These are phyloP conservation scores for Chamaetylas fuelleborni DNA, from an alignment of 2,113 vertebrate species.

Conservation along the genomic window DNA sequence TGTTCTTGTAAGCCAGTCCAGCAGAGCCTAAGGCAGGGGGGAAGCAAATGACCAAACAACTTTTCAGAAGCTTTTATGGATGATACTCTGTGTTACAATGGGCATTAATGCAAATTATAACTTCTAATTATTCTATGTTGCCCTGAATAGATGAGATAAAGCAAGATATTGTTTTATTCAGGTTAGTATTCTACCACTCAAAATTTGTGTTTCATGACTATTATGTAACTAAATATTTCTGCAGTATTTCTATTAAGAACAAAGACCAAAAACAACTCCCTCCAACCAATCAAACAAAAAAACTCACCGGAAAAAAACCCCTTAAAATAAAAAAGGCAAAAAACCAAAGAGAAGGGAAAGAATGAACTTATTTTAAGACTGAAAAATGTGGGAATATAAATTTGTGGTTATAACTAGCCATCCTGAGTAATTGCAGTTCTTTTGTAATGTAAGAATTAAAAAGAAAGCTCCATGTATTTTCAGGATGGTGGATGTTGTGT, in stretches of 20 bases:
- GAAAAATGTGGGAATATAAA: not conserved
- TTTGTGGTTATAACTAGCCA: not conserved
- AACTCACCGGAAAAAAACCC: no score
- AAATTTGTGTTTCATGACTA: not conserved
- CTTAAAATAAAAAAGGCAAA: no score
- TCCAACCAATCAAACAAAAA: not conserved
- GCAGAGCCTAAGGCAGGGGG: not conserved
- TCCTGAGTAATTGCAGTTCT: not conserved
- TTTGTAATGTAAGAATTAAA: not conserved
- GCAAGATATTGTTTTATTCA: not conserved
- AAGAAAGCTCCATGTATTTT: not conserved
- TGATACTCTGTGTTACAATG: not conserved
- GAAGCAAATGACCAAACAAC: not conserved
- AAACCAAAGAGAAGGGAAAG: not conserved
- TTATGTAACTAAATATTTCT: not conserved
- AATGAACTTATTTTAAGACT: not conserved
- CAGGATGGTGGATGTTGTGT: fast-evolving
- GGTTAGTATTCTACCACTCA: not conserved
- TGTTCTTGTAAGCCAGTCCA: not conserved
- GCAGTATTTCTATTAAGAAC: not conserved
- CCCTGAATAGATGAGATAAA: not conserved
- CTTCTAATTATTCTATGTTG: not conserved
- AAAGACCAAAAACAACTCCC: no score
- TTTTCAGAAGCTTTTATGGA: not conserved
- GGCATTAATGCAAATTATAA: not conserved